Percentiles rank a stretch among this genome's conserved stretches.
Conservation (phyloP, 2,113 vertebrate species). For the Excalfactoria chinensis region DNA sequence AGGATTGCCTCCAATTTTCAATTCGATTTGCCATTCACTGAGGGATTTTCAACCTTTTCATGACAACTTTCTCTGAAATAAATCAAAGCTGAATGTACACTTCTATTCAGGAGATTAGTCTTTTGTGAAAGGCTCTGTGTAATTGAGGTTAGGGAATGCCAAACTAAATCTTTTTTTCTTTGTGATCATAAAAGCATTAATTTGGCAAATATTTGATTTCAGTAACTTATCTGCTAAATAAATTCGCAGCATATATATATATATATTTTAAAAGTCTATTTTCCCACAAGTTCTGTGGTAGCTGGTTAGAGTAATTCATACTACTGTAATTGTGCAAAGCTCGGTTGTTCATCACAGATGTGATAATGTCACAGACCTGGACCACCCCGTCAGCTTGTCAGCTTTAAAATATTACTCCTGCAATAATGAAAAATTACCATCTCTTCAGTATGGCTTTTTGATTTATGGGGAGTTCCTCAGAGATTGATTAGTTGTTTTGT, state of each 20-base stretch:
- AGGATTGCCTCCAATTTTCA: background rate
- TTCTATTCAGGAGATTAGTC: background rate
- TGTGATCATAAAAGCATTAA: background rate
- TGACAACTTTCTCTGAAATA: background rate
- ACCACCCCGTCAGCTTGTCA: conserved; percentile 73
- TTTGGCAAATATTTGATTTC: background rate
- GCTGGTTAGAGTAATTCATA: background rate
- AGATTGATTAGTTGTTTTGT: conserved; percentile 75
- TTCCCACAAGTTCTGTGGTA: background rate
- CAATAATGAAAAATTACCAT: conserved; percentile 75
- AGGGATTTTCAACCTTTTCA: background rate
- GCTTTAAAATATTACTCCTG: conserved; percentile 70
- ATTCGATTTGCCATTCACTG: background rate
- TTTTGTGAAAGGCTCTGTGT: background rate
- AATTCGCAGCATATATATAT: background rate
- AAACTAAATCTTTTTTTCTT: background rate
- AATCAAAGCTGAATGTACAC: background rate
- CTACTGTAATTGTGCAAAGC: background rate
- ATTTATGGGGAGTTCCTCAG: conserved; percentile 77
- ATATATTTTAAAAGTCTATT: background rate
- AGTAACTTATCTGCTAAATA: background rate
- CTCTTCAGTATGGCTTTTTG: conserved; percentile 72
- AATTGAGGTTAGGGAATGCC: background rate
- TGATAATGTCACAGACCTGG: conserved; percentile 47
- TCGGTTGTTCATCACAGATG: conserved; percentile 19